A percentile compares a stretch with the other conserved stretches of the same genome.
Conservation (phyloP, 2,888 invertebrate species). For the Lasioglossum oenotherae region DNA sequence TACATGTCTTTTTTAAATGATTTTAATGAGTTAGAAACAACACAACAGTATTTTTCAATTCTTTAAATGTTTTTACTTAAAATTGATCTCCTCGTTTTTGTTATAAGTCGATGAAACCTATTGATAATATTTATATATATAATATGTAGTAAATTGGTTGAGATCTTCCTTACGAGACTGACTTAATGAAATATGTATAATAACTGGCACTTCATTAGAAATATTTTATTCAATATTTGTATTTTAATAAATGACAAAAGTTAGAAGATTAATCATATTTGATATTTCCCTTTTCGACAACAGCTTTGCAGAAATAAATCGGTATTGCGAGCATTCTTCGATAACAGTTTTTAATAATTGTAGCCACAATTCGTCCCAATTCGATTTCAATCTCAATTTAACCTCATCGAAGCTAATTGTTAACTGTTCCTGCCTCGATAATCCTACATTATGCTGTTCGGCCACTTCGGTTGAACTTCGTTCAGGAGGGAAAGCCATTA, state of each 20-base stretch:
- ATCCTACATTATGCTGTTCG: not conserved
- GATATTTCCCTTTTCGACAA: not conserved
- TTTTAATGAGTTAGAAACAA: not conserved
- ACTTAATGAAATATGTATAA: not conserved
- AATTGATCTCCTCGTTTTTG: not conserved
- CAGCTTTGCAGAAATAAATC: not conserved
- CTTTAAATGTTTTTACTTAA: not conserved
- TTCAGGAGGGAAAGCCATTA: not conserved
- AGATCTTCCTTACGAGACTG: not conserved
- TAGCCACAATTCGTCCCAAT: not conserved
- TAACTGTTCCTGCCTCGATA: slow-evolving; percentile 7
- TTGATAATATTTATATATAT: not conserved
- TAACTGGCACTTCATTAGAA: too few species aligned
- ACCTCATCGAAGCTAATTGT: not conserved
- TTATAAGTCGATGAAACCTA: not conserved
- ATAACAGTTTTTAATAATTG: slow-evolving; percentile 1
- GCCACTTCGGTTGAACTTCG: slow-evolving; percentile 8
- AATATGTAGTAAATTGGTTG: not conserved
- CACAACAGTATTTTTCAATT: not conserved
- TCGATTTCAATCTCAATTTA: slow-evolving; percentile 13
- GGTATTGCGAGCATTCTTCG: not conserved
- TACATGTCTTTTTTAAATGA: not conserved
- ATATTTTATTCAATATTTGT: not conserved
- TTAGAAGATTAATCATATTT: not conserved
- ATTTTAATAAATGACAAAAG: not conserved